phyloP scores from a whole-genome alignment of 2,113 vertebrate genomes.

The Cavia porcellus region DNA sequence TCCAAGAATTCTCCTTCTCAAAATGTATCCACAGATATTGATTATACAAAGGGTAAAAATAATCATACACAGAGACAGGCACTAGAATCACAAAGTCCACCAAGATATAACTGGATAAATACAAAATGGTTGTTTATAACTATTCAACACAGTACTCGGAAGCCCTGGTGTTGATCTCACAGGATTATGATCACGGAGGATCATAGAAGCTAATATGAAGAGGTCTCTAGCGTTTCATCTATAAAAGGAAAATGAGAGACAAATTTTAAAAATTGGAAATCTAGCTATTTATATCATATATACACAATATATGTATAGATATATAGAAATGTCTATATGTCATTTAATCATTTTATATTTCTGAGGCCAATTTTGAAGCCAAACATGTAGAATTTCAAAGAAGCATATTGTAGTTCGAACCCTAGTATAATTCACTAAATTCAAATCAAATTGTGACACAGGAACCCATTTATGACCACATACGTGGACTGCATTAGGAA shows the following conservation, averaged over 20 bases:
- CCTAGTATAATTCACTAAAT: not conserved
- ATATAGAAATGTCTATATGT: not conserved
- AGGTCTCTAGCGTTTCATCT: not conserved
- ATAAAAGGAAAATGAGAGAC: not conserved
- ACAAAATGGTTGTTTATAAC: conserved; percentile 11
- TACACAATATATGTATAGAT: not conserved
- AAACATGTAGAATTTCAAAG: not conserved
- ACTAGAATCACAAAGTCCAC: not conserved
- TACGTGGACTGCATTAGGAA: not conserved
- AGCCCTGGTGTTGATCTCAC: not conserved
- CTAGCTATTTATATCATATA: no score
- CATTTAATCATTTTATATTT: conserved; percentile 34
- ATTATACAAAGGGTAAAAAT: not conserved
- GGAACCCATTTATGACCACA: not conserved
- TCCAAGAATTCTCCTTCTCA: not conserved
- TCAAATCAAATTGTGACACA: not conserved
- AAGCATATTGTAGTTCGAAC: not conserved
- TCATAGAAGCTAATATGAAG: not conserved
- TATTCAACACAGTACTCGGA: not conserved
- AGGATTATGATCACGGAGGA: not conserved
- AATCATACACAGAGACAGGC: not conserved
- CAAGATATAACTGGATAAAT: not conserved
- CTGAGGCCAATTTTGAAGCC: conserved; percentile 3
- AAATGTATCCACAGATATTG: not conserved
- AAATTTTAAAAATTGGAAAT: not conserved